These are phyloP conservation scores for Erythrocercus mccallii DNA, from an alignment of 2,113 vertebrate genomes.

Conservation along the genomic window DNA sequence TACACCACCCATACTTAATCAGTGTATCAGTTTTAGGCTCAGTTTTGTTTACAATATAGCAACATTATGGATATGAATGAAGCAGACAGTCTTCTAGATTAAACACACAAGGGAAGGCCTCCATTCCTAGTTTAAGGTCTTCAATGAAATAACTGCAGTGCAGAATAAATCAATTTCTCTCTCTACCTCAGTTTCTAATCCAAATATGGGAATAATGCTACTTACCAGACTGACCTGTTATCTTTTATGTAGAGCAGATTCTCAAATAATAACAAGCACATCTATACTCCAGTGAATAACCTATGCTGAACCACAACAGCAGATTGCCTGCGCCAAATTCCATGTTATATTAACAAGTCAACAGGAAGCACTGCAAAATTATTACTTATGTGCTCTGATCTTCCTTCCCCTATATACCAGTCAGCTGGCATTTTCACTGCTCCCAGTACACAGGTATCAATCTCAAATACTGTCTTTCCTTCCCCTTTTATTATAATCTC, in stretches of 20 bases:
- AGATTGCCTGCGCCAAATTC: constrained; percentile 31
- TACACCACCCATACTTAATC: neutral
- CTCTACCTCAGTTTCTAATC: constrained; percentile 1
- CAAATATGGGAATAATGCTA: neutral
- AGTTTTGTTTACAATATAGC: neutral
- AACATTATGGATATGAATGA: neutral
- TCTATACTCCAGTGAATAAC: constrained; percentile 42
- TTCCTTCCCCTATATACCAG: neutral
- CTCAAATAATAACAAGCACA: constrained; percentile 7
- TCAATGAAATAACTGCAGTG: neutral
- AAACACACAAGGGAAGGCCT: neutral
- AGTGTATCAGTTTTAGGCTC: neutral
- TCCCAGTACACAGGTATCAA: neutral
- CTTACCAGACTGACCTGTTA: constrained; percentile 1
- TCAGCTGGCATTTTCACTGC: neutral
- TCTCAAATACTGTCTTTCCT: neutral
- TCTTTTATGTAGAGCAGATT: constrained; percentile 14
- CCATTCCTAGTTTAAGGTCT: neutral
- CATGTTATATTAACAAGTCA: constrained; percentile 48
- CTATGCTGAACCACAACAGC: constrained; percentile 52
- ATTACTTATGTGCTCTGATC: constrained; percentile 1
- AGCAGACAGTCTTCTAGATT: neutral
- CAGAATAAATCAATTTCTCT: neutral
- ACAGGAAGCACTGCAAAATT: constrained; percentile 55
- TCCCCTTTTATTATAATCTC: neutral